These are phyloP conservation scores for Tapirus terrestris DNA, from an alignment of 2,113 vertebrate species.

Conservation along the genomic window DNA sequence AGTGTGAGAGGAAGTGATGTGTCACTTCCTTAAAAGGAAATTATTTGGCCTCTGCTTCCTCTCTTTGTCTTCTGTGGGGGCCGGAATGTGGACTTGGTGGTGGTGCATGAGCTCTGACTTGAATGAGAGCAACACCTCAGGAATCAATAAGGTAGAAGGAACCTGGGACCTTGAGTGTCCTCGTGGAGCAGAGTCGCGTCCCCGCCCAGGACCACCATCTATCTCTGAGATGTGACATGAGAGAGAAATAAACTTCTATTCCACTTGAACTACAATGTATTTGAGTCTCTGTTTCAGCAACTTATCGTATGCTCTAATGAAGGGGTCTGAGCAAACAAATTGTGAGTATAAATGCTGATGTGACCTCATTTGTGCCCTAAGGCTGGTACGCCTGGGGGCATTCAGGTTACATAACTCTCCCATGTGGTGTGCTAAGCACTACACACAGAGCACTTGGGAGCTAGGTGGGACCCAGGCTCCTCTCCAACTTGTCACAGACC, in stretches of 20 bases:
- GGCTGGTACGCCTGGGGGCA: background rate
- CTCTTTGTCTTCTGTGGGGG: background rate
- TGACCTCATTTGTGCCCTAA: slow-evolving; percentile 23
- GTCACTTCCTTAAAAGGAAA: background rate
- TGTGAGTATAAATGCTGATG: background rate
- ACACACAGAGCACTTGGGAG: background rate
- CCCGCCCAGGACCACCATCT: background rate
- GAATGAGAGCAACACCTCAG: background rate
- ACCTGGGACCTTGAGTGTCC: background rate
- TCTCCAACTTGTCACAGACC: background rate
- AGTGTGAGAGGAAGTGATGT: background rate
- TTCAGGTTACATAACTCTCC: background rate
- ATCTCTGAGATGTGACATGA: background rate
- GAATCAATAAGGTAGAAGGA: background rate
- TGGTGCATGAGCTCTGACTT: background rate
- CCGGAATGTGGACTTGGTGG: background rate
- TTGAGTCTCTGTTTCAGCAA: background rate
- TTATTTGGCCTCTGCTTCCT: background rate
- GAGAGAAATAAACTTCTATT: background rate
- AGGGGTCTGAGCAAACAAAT: slow-evolving; percentile 29
- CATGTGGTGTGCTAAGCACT: background rate
- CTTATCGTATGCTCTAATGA: background rate
- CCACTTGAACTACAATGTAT: background rate
- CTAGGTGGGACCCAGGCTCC: background rate
- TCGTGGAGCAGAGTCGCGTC: background rate